A percentile compares a stretch with the other conserved stretches of the same genome.
These are phyloP conservation scores for Parapsyche elsis DNA, from an alignment of 1,140 invertebrate species.

Conservation along the genomic window DNA sequence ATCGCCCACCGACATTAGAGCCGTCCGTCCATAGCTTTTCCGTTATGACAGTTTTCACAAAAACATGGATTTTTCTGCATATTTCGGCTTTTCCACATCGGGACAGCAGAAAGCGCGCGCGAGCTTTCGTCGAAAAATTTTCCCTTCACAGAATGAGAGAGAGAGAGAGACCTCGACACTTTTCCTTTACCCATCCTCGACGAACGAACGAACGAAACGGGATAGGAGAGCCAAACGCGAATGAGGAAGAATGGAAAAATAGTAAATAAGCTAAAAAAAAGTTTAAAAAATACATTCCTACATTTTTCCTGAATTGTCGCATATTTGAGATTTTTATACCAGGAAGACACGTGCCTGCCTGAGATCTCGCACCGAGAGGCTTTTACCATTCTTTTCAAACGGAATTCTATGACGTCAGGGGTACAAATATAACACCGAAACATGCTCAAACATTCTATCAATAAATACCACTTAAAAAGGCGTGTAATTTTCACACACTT, in stretches of 20 bases:
- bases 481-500: too few species aligned
- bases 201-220: too few species aligned
- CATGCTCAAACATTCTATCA: too few species aligned
- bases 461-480: too few species aligned
- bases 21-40: constrained; percentile 45
- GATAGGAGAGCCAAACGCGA: too few species aligned
- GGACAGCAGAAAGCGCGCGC: constrained; percentile 52
- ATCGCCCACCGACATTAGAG: not conserved
- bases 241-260: not conserved
- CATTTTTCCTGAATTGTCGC: constrained; percentile 55
- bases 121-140: not conserved
- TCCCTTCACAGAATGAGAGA: not conserved
- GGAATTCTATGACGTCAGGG: constrained; percentile 3
- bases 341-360: constrained; percentile 46
- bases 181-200: not conserved
- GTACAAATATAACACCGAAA: not conserved
- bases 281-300: constrained; percentile 33
- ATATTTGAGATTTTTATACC: constrained; percentile 54
- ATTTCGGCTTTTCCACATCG: constrained; percentile 58
- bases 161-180: not conserved
- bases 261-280: constrained; percentile 27
- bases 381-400: not conserved
- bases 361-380: not conserved
- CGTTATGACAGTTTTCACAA: constrained; percentile 59
- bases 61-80: constrained; percentile 63